phyloP scores from a whole-genome alignment of 2,888 invertebrate species.

The Protonemura montana region DNA sequence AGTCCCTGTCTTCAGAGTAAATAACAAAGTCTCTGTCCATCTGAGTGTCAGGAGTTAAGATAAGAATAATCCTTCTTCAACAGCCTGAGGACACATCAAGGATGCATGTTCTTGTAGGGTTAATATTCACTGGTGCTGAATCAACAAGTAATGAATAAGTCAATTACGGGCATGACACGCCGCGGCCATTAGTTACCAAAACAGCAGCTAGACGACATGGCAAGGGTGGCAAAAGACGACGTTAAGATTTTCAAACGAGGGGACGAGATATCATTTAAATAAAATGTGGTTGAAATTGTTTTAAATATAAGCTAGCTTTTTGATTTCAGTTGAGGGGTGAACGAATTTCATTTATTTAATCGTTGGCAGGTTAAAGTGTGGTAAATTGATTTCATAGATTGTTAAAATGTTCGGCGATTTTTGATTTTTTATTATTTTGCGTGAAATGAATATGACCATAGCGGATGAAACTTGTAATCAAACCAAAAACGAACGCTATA shows the following conservation, averaged over 20 bases:
- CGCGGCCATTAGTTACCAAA: conserved; percentile 27
- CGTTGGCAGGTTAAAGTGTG: background rate
- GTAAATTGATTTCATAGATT: background rate
- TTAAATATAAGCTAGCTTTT: background rate
- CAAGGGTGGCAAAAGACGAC: background rate
- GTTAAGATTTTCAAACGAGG: background rate
- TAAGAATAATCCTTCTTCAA: conserved; percentile 18
- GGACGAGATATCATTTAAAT: background rate
- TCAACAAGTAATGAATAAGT: conserved; percentile 35
- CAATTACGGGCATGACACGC: conserved; percentile 33
- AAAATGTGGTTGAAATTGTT: background rate
- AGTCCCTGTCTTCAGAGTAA: background rate
- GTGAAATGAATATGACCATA: background rate
- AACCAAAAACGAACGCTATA: background rate
- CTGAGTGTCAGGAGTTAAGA: background rate
- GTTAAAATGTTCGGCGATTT: background rate
- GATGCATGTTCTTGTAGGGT: background rate
- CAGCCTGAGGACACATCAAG: conserved; percentile 21
- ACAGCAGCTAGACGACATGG: background rate
- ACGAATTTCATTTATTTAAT: background rate
- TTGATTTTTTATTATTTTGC: background rate
- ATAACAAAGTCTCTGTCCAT: conserved; percentile 18
- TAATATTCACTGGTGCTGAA: background rate
- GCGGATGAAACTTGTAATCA: background rate
- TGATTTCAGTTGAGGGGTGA: background rate